A percentile compares a stretch with the other conserved stretches of the same genome.
Evolutionary conservation across 2,797 vertebrate species (phyloP).

Genomic region (Babyrousa celebensis): DNA sequence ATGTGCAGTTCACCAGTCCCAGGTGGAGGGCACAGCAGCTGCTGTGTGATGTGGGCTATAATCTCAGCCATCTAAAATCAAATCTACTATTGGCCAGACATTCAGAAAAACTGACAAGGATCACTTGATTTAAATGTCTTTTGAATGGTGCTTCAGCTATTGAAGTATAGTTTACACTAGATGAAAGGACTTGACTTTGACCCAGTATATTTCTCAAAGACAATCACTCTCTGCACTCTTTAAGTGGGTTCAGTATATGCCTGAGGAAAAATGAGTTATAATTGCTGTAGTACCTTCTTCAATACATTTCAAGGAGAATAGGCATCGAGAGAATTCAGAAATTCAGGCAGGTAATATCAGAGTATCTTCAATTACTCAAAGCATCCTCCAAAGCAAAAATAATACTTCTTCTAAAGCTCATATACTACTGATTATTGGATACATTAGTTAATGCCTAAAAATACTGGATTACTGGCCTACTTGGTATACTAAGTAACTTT

Average conservation of each 20-base stretch:
- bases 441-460: conserved; percentile 13
- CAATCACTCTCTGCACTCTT: background rate
- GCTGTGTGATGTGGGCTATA: background rate
- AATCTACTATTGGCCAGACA: background rate
- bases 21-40: background rate
- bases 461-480: background rate
- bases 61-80: background rate
- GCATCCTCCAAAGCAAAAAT: background rate
- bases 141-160: background rate
- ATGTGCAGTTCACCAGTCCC: background rate
- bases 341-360: background rate
- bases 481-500: background rate
- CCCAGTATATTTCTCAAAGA: conserved; percentile 39
- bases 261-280: conserved; percentile 57
- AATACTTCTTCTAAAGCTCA: conserved; percentile 9
- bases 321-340: background rate
- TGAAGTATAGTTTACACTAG: background rate
- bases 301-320: conserved; percentile 44
- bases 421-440: background rate
- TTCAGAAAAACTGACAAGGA: background rate
- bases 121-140: conserved; percentile 36
- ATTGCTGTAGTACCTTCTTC: background rate
- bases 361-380: background rate
- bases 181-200: background rate
- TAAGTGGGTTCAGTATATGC: background rate